These are phyloP conservation scores for Gadus macrocephalus DNA, from an alignment of 2,113 vertebrate species.

Conservation along the genomic window DNA sequence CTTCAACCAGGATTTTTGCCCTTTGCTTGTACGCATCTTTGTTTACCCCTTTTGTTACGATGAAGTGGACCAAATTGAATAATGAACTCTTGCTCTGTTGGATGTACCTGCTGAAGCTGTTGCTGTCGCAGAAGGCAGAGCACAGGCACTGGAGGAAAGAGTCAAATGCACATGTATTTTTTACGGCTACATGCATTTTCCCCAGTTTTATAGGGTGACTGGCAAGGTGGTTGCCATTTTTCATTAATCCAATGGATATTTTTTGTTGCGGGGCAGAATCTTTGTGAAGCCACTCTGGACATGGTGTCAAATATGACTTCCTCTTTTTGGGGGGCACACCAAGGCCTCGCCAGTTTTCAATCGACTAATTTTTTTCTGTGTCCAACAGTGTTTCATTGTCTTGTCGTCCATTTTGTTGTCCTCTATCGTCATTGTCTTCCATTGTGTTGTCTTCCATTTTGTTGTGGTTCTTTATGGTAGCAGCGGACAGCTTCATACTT, in stretches of 20 bases:
- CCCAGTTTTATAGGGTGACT: not conserved
- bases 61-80: slow-evolving; percentile 8
- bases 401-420: no score
- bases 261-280: slow-evolving; percentile 1
- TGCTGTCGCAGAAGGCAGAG: slow-evolving; percentile 22
- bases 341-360: slow-evolving; percentile 32
- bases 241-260: slow-evolving; percentile 2
- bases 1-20: slow-evolving; percentile 3
- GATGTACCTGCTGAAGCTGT: slow-evolving; percentile 12
- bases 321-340: slow-evolving; percentile 14
- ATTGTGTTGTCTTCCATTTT: not conserved
- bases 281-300: slow-evolving; percentile 13
- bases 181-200: slow-evolving; percentile 6
- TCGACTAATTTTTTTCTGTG: not conserved
- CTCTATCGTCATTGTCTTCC: not conserved
- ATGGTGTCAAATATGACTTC: slow-evolving; percentile 7
- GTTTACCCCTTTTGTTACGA: slow-evolving; percentile 9
- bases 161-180: slow-evolving; percentile 26
- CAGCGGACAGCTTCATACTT: slow-evolving; percentile 28
- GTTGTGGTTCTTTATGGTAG: not conserved
- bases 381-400: no score
- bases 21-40: slow-evolving; percentile 2
- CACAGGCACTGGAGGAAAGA: slow-evolving; percentile 18
- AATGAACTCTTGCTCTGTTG: not conserved
- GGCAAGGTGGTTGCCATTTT: slow-evolving; percentile 21